phyloP scores from a whole-genome alignment of 64 coral and sea anemone genomes.

The Dendrophyllia cribrosa region DNA sequence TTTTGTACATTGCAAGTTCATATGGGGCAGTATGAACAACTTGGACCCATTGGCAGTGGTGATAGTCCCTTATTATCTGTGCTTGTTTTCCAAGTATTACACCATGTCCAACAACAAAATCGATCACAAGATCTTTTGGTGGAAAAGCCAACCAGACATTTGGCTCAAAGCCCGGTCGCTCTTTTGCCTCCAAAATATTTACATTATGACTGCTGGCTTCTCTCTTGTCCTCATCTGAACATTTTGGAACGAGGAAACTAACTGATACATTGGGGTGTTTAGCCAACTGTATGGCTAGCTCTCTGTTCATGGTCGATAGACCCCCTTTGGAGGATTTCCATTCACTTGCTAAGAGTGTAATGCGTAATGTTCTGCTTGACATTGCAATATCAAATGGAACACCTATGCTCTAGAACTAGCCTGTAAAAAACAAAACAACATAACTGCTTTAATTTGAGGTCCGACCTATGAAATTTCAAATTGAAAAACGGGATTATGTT shows the following conservation, averaged over 20 bases:
- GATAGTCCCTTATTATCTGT: neutral
- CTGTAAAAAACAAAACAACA: too few species aligned
- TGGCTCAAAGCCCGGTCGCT: neutral
- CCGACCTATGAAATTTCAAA: too few species aligned
- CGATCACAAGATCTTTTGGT: neutral
- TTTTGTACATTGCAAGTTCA: slow-evolving; percentile 1
- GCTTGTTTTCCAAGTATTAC: neutral
- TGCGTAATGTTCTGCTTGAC: too few species aligned
- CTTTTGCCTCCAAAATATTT: neutral
- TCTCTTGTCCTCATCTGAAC: neutral
- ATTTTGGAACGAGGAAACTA: neutral
- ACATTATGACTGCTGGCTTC: neutral
- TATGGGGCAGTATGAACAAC: neutral
- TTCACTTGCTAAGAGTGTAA: neutral
- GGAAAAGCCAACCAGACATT: neutral
- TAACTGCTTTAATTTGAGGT: too few species aligned
- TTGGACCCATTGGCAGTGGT: neutral
- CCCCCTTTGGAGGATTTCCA: slow-evolving; percentile 4
- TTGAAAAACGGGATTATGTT: too few species aligned
- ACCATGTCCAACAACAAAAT: neutral
- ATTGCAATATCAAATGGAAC: too few species aligned
- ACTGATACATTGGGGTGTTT: neutral
- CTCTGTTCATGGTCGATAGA: neutral
- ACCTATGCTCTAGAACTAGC: too few species aligned
- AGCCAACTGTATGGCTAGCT: neutral